Conservation (phyloP, 2,888 invertebrate species). For the Thera obeliscata region DNA sequence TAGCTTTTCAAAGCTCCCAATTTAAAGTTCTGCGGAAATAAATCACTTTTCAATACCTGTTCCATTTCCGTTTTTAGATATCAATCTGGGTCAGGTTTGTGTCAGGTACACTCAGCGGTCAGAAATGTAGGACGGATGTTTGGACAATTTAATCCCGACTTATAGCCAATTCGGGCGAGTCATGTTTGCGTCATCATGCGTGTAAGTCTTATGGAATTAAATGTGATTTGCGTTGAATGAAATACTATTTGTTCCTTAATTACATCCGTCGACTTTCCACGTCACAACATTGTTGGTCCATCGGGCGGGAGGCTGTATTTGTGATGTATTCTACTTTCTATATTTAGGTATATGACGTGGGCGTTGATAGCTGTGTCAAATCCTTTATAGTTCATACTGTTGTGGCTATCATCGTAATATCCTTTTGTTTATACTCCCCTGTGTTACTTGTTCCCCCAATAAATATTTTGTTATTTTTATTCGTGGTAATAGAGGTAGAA, state of each 20-base stretch:
- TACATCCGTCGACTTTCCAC: not conserved
- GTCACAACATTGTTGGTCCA: not conserved
- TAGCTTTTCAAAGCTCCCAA: not conserved
- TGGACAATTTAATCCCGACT: conserved; percentile 30
- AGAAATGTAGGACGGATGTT: conserved; percentile 20
- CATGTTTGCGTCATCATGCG: conserved; percentile 10
- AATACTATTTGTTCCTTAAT: not conserved
- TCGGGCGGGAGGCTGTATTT: too few species aligned
- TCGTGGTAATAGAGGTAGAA: too few species aligned
- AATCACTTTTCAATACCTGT: conserved; percentile 17
- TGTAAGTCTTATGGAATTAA: conserved; percentile 2
- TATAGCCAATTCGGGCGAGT: conserved; percentile 13
- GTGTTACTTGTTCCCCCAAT: too few species aligned
- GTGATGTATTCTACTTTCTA: too few species aligned
- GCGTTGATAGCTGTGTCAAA: too few species aligned
- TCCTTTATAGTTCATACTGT: too few species aligned
- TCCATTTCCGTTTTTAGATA: conserved; percentile 35
- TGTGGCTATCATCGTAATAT: too few species aligned
- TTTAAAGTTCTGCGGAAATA: not conserved
- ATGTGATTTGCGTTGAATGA: not conserved
- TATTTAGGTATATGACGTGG: too few species aligned
- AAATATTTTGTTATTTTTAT: too few species aligned
- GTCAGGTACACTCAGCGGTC: conserved; percentile 16
- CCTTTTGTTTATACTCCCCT: too few species aligned
- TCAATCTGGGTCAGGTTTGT: conserved; percentile 36